Evolutionary conservation across 2,113 vertebrate species (phyloP).

Genomic region (Trematomus loennbergii): DNA sequence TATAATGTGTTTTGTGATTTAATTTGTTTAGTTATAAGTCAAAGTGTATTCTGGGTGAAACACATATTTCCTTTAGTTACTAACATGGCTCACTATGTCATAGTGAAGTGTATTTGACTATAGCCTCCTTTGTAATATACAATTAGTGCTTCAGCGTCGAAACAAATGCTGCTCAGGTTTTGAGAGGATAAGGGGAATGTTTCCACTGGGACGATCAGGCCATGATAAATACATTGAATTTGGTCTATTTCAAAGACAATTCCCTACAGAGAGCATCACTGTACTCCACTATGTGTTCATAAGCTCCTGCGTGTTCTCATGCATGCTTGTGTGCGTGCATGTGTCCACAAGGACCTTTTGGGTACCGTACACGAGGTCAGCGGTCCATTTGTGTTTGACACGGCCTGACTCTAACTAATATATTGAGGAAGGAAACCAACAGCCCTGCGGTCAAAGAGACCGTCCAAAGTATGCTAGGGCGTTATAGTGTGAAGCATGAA

Average conservation of each 20-base stretch:
- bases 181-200: slow-evolving; percentile 39
- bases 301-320: slow-evolving; percentile 13
- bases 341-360: slow-evolving; percentile 21
- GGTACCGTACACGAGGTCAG: slow-evolving; percentile 42
- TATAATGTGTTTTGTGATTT: not conserved
- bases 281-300: slow-evolving; percentile 24
- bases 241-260: slow-evolving; percentile 39
- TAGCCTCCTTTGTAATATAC: not conserved
- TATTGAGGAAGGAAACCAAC: slow-evolving; percentile 51
- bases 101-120: slow-evolving; percentile 17
- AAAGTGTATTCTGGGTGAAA: not conserved
- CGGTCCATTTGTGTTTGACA: slow-evolving; percentile 47
- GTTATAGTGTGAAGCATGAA: slow-evolving; percentile 28
- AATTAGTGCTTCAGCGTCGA: not conserved
- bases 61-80: not conserved
- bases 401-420: slow-evolving; percentile 32
- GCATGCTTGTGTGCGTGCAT: not conserved
- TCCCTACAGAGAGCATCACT: slow-evolving; percentile 11
- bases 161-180: slow-evolving; percentile 26
- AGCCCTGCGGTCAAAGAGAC: slow-evolving; percentile 39
- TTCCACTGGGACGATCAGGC: slow-evolving; percentile 35
- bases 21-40: not conserved
- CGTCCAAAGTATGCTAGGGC: slow-evolving; percentile 16
- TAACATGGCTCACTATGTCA: not conserved
- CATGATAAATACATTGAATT: slow-evolving; percentile 50